Conservation (phyloP, 2,888 invertebrate species). For the Callosobruchus maculatus region DNA sequence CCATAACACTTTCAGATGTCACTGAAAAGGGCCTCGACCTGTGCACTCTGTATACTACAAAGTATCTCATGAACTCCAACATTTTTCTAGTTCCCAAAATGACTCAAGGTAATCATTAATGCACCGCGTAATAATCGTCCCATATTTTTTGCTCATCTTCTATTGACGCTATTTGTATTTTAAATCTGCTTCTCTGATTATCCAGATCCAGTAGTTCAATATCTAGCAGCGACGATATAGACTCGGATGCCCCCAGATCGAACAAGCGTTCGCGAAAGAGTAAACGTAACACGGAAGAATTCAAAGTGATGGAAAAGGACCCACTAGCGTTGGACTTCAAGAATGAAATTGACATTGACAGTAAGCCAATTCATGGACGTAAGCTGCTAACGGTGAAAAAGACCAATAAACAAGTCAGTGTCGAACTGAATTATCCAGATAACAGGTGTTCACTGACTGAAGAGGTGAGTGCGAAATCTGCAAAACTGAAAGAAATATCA, state of each 20-base stretch:
- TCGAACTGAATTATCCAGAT: slow-evolving; percentile 29
- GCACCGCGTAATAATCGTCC: no score
- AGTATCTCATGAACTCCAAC: no score
- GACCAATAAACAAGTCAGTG: slow-evolving; percentile 28
- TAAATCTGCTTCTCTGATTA: neutral
- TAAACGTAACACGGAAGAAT: slow-evolving; percentile 1
- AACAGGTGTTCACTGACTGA: slow-evolving; percentile 28
- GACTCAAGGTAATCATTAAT: no score
- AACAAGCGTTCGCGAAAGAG: slow-evolving; percentile 6
- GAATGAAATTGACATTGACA: neutral
- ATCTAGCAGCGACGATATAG: slow-evolving; percentile 53
- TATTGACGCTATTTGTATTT: neutral
- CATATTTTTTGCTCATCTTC: no score
- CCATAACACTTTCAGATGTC: no score
- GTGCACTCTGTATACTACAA: no score
- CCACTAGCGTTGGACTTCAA: neutral
- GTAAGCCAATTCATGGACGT: slow-evolving; percentile 10
- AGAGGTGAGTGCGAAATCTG: no score
- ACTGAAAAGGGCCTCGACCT: no score
- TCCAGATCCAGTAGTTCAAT: slow-evolving; percentile 71
- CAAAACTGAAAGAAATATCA: no score
- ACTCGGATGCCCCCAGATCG: slow-evolving; percentile 40
- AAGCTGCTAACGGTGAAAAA: slow-evolving; percentile 32
- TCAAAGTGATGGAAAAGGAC: neutral
- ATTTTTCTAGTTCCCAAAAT: no score